phyloP scores from a whole-genome alignment of 2,797 vertebrate species.

The Acanthiza pusilla region DNA sequence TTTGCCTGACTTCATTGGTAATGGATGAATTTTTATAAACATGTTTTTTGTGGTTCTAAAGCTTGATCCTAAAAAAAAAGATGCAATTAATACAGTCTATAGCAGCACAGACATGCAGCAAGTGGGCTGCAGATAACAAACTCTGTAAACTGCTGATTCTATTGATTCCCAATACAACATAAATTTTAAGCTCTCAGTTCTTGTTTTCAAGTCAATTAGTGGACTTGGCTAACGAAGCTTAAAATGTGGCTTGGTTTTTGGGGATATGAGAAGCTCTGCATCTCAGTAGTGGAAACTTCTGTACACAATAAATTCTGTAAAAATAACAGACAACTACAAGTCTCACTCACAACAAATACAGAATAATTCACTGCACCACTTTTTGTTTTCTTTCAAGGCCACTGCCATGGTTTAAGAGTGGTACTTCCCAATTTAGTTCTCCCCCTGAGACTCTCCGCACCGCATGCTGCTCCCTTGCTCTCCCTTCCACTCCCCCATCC shows the following conservation, averaged over 20 bases:
- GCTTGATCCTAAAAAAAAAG: neutral
- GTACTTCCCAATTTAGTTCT: neutral
- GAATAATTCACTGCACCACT: neutral
- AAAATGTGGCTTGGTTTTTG: neutral
- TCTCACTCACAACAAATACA: neutral
- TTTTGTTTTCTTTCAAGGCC: neutral
- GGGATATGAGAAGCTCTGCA: neutral
- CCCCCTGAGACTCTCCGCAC: neutral
- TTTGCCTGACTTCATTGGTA: neutral
- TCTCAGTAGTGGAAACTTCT: neutral
- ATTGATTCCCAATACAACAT: slow-evolving; percentile 24
- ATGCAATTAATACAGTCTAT: neutral
- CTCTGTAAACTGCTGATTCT: neutral
- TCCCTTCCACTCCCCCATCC: neutral
- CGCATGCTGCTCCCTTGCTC: rapidly evolving
- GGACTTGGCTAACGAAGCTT: neutral
- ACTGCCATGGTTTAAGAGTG: neutral
- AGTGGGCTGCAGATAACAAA: neutral
- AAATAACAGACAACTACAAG: neutral
- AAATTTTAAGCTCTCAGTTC: neutral
- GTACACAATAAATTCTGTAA: neutral
- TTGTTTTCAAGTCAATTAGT: slow-evolving; percentile 11
- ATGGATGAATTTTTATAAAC: neutral
- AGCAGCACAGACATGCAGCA: neutral
- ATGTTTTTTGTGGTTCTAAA: neutral